Conservation (phyloP, 35 echinoderm and acorn worm genomes). For the Eucidaris tribuloides region DNA sequence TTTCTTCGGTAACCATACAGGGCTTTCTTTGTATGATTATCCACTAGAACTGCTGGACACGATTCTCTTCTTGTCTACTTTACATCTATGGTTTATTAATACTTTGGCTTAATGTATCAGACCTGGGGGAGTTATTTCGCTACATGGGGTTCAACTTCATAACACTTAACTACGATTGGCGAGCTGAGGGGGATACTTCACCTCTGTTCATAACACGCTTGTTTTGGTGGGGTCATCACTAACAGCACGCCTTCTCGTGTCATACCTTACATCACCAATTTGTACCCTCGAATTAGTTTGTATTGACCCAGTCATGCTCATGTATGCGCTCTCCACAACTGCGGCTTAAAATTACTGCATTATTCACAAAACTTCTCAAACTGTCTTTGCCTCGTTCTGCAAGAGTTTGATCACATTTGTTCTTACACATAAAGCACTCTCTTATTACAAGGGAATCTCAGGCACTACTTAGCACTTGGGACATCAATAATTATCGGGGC, state of each 20-base stretch:
- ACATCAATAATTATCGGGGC: background rate
- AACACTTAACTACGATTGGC: background rate
- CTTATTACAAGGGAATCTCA: background rate
- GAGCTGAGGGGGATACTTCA: background rate
- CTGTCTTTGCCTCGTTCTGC: background rate
- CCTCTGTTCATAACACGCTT: background rate
- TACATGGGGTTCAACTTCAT: background rate
- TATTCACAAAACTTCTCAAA: background rate
- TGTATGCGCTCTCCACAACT: background rate
- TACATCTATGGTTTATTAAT: background rate
- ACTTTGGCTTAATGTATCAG: background rate
- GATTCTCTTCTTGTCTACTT: background rate
- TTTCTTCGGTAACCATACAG: background rate
- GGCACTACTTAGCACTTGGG: background rate
- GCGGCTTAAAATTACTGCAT: no score
- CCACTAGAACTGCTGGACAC: background rate
- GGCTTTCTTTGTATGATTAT: background rate
- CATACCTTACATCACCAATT: background rate
- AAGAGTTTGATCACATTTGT: background rate
- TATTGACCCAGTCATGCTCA: background rate
- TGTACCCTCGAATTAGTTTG: background rate
- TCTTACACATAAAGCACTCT: background rate
- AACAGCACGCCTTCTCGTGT: background rate
- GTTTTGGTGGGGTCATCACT: background rate
- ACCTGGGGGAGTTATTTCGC: background rate